Conservation (phyloP, 2,113 vertebrate genomes). For the Pomatorhinus ruficollis region DNA sequence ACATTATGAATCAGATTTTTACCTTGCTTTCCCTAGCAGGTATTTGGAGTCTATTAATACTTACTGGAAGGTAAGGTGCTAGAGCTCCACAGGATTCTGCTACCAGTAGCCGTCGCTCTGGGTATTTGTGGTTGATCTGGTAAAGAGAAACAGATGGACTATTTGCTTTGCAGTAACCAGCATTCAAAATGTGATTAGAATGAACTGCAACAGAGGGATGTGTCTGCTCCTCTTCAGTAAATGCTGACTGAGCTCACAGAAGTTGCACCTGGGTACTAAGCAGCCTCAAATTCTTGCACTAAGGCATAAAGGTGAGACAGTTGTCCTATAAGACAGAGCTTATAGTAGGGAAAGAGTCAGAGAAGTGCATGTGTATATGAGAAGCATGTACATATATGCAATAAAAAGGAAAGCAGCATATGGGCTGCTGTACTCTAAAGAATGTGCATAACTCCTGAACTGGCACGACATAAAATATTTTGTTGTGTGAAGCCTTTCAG, state of each 20-base stretch:
- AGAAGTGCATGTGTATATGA: neutral
- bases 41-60: slow-evolving; percentile 27
- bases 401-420: neutral
- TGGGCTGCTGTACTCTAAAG: neutral
- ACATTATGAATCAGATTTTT: neutral
- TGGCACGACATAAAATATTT: neutral
- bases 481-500: neutral
- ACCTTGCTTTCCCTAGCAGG: neutral
- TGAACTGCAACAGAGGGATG: neutral
- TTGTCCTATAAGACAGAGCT: neutral
- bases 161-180: neutral
- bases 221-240: neutral
- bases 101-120: slow-evolving; percentile 94
- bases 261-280: neutral
- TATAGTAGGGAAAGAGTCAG: neutral
- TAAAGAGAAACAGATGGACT: slow-evolving; percentile 1
- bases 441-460: neutral
- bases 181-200: neutral
- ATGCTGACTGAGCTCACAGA: neutral
- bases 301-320: neutral
- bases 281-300: neutral
- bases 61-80: slow-evolving; percentile 97
- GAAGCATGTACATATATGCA: rapidly evolving
- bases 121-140: slow-evolving; percentile 99
- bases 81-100: slow-evolving; percentile 97